Evolutionary conservation across 2,113 vertebrate species (phyloP), one percentile per base, ranked within the genome.

Genomic region (Ranitomeya variabilis): DNA sequence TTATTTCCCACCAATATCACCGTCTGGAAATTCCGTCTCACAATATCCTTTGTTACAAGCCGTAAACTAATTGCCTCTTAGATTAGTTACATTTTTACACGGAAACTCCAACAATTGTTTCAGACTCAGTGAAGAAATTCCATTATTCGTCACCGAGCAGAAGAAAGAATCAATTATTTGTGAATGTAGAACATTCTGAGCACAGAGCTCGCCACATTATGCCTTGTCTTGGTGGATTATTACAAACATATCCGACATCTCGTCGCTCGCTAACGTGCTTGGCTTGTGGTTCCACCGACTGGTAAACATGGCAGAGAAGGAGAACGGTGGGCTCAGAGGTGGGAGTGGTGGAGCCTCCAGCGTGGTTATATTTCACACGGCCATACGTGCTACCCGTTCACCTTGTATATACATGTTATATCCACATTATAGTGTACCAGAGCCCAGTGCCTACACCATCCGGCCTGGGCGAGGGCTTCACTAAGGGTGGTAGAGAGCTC

Each of bases 111-210:
- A 37, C 57, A 59, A 74, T 76, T 83, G 67, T 88, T 87, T 71
- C 86, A 76, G 80, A 51, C 66, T 52, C 26, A 76, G 54, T 62
- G 13, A 64, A 37, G 55, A 71, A 83, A 76, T 62, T 62, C 67
- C 69, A 83, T 88, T 88, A 82, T 88, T 88, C 62, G 55, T 71
- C 76, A 31, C 71, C 45, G 37, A 62, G 69, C 54, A 74, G 87
- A 88, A 60, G 55, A 62, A 69, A 52, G 69, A 88, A 60, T 88
- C 69, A 82, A 88, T 88, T 88, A 83, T 88, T 83, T 88, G 67
- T 83, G 52, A 62, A 60, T 51, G 87, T 45, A 26, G 80, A 83
- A 76, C 45, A 88, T 76, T 71, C 15, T 45, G 16, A 31, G 85
- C 59, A 9, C 80, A 23, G 79, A 26, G 55, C 54, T 8, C 12